Evolutionary conservation across 2,888 invertebrate genomes (phyloP), one percentile per base, ranked within the genome.

Genomic region (Oasisia sp.): DNA sequence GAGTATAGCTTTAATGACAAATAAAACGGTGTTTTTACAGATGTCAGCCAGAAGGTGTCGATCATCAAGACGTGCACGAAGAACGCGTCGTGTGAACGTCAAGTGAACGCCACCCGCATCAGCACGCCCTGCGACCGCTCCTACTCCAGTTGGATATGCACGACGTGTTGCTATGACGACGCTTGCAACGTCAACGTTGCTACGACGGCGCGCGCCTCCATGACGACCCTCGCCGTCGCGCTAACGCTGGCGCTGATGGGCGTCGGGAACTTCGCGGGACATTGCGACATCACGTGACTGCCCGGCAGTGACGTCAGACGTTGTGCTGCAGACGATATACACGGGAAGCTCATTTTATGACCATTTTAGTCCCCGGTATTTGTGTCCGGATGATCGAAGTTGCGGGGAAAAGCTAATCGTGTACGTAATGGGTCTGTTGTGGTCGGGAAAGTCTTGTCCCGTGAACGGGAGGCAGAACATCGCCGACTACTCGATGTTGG

Each of bases 21-120:
- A 38, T 38, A 38, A 38, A 38, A 38, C 38, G 14, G 56, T 56
- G 56, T 74, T 74, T 1, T 93, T 94, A 1, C 93, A 94, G 94
- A 94, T 50, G 94, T 93, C 32, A 93, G 93, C 90, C 94, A 94
- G 91, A 94, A 93, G 91, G 38, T 94, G n/a, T 93, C 93, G 27
- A 94, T 94, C 32, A 93, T 93, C 27, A 94, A 94, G 91, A 93
- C 93, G 0, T 94, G 94, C 92, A 93, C 94, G 32, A 93, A 93
- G 89, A 94, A 94, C 58, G 91, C 90, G 27, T 94, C 94, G 2
- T 94, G 94, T 89, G 92, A 92, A 19, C 92, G 93, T 12, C 94
- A 94, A 91, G 92, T 91, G 11, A 92, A 92, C 89, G 94, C 93
- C 9, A 93, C 94, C 12, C 89, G 89, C 14, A 92, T 93, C 38